phyloP scores from a whole-genome alignment of 2,888 invertebrate genomes.

The Opisthograptis luteolata region DNA sequence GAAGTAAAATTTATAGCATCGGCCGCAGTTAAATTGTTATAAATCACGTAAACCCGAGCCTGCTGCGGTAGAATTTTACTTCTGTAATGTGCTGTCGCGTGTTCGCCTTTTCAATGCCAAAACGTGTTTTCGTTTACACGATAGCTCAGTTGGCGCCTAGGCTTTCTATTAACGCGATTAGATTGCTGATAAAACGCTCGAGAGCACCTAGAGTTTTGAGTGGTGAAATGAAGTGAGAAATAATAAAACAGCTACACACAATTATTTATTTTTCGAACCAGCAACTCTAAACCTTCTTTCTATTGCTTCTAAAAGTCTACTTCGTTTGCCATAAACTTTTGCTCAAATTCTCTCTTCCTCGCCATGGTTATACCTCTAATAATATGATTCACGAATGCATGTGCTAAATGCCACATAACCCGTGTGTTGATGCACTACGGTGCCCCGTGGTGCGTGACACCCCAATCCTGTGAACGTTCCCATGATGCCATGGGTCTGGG shows the following conservation, averaged over 20 bases:
- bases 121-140: conserved; percentile 30
- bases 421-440: conserved; percentile 37
- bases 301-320: not conserved
- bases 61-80: conserved; percentile 37
- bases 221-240: not conserved
- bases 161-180: conserved; percentile 24
- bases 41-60: conserved; percentile 40
- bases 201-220: not conserved
- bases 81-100: conserved; percentile 39
- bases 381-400: conserved; percentile 8
- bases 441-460: conserved; percentile 57
- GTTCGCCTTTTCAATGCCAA: conserved; percentile 31
- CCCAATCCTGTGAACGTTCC: conserved; percentile 62
- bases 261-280: no score
- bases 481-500: conserved; percentile 45
- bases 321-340: not conserved
- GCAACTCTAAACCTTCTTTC: no score
- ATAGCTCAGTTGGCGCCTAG: conserved; percentile 19
- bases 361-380: no score
- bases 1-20: conserved; percentile 48
- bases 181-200: conserved; percentile 23
- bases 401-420: not conserved
- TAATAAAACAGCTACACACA: no score
- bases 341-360: not conserved
- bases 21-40: conserved; percentile 42